Evolutionary conservation across 2,113 vertebrate species (phyloP).

Genomic region (Narcine bancroftii): DNA sequence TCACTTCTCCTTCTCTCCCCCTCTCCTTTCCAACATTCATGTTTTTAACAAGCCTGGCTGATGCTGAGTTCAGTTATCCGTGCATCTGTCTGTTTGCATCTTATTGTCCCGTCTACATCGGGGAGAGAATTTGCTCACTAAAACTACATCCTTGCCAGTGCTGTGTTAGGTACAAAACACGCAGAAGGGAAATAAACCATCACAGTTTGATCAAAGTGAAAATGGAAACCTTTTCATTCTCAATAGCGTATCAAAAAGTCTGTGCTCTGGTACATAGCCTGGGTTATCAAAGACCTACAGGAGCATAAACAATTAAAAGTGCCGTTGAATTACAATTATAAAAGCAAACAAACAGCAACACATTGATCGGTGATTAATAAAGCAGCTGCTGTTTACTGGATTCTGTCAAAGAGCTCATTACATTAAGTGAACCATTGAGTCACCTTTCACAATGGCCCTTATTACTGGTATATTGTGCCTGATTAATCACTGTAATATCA

Average conservation of each 20-base stretch:
- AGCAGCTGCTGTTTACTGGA: conserved; percentile 56
- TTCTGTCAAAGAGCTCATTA: conserved; percentile 67
- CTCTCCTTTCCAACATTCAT: not conserved
- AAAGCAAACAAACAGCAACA: conserved; percentile 60
- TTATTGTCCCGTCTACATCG: not conserved
- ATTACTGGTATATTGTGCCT: conserved; percentile 62
- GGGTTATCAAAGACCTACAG: conserved; percentile 47
- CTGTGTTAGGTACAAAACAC: not conserved
- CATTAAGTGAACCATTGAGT: conserved; percentile 52
- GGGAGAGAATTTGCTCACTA: too few relatives aligned
- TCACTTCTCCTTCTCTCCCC: not conserved
- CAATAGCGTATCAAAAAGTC: conserved; percentile 40
- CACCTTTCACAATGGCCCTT: conserved; percentile 55
- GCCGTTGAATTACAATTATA: conserved; percentile 54
- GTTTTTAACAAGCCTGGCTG: too few relatives aligned
- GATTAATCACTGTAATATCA: conserved; percentile 55
- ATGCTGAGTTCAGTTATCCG: not conserved
- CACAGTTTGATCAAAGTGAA: conserved; percentile 25
- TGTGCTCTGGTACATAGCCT: conserved; percentile 14
- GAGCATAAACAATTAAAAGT: conserved; percentile 52
- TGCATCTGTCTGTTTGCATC: not conserved
- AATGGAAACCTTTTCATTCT: conserved; percentile 17
- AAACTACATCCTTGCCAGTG: not conserved
- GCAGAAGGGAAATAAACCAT: not conserved
- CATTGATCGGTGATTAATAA: conserved; percentile 55